Conservation (phyloP, 2,888 invertebrate species). For the Mylabris sibirica region DNA sequence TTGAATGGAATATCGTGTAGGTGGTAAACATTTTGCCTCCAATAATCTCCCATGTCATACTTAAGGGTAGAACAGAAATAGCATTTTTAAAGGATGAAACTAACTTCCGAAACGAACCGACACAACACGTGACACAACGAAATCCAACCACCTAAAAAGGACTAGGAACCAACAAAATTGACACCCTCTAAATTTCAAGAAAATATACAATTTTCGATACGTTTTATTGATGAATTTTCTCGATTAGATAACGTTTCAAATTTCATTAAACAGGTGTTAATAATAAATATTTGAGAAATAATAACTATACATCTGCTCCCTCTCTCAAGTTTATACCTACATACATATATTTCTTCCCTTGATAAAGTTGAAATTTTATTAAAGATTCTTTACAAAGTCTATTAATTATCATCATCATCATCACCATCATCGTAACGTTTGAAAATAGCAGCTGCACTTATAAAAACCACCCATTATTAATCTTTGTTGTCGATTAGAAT, state of each 20-base stretch:
- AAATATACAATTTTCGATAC: too few species aligned
- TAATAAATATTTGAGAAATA: too few species aligned
- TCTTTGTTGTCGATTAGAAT: neutral
- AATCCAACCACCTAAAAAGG: neutral
- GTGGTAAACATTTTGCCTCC: too few species aligned
- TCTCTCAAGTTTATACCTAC: neutral
- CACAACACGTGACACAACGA: conserved; percentile 28
- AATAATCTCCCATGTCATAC: neutral
- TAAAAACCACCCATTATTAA: neutral
- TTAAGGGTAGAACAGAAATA: conserved; percentile 29
- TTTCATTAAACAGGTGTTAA: neutral
- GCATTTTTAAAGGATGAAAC: conserved; percentile 10
- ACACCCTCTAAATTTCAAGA: neutral
- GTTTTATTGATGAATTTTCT: neutral
- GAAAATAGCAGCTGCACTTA: neutral
- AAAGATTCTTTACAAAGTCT: neutral
- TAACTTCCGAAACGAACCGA: conserved; percentile 34
- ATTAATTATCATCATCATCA: conserved; percentile 1
- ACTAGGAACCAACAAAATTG: neutral
- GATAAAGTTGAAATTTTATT: neutral
- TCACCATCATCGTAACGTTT: neutral
- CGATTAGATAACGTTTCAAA: neutral
- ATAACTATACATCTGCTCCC: neutral
- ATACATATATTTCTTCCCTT: neutral
- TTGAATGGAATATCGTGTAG: too few species aligned